Evolutionary conservation across 1,140 invertebrate species (phyloP).

Genomic region (Pseudomyrmex sp.): DNA sequence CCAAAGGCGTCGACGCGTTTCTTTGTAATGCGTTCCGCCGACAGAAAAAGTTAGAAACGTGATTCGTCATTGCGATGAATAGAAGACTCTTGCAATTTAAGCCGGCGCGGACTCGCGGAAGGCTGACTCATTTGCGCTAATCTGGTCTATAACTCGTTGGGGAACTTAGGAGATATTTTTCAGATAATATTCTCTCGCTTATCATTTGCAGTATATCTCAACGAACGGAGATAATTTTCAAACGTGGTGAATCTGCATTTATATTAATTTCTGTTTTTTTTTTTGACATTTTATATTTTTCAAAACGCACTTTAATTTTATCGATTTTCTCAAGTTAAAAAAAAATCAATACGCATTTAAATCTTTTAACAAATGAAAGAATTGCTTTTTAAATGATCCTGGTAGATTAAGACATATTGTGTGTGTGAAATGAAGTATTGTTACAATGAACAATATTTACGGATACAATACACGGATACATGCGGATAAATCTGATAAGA

Average conservation of each 20-base stretch:
- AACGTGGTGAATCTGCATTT: no score
- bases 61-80: constrained; percentile 61
- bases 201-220: no score
- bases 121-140: constrained; percentile 30
- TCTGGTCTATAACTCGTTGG: not conserved
- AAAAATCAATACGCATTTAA: no score
- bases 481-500: not conserved
- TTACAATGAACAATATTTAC: not conserved
- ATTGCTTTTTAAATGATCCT: no score
- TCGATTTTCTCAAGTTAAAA: no score
- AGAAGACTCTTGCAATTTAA: constrained; percentile 51
- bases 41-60: constrained; percentile 61
- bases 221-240: no score
- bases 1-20: constrained; percentile 64
- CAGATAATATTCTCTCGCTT: not conserved
- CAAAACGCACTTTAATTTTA: no score
- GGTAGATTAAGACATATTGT: no score
- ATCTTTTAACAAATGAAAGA: no score
- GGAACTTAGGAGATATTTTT: not conserved
- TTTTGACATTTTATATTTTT: no score
- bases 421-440: not conserved
- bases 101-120: not conserved
- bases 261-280: no score
- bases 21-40: constrained; percentile 48
- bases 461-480: not conserved